Conservation (phyloP, 2,888 invertebrate genomes). For the Coleophora deauratella region DNA sequence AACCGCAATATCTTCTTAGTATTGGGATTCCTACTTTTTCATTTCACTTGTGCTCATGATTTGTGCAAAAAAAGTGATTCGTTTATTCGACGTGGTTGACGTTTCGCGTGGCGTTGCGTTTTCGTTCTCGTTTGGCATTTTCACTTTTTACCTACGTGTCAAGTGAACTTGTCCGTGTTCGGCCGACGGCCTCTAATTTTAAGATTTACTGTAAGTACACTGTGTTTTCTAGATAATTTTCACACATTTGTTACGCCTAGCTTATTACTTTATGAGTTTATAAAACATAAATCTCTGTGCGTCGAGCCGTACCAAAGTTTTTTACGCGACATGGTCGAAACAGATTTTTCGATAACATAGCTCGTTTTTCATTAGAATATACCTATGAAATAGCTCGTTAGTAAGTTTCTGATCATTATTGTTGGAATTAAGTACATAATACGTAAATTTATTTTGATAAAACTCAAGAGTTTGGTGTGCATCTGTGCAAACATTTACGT, state of each 20-base stretch:
- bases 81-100: constrained; percentile 22
- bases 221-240: constrained; percentile 15
- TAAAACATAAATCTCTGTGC: background rate
- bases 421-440: background rate
- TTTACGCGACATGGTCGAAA: constrained; percentile 19
- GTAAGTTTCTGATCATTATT: background rate
- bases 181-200: constrained; percentile 63
- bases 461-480: constrained; percentile 3
- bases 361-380: constrained; percentile 29
- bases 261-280: constrained; percentile 4
- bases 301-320: background rate
- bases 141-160: constrained; percentile 72
- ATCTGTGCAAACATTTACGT: constrained; percentile 12
- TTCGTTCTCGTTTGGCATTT: constrained; percentile 20
- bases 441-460: constrained; percentile 7
- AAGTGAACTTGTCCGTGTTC: constrained; percentile 54
- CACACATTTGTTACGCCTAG: constrained; percentile 4
- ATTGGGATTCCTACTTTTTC: no score
- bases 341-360: constrained; percentile 23
- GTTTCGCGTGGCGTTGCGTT: constrained; percentile 14
- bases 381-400: constrained; percentile 5
- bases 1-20: no score
- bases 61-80: constrained; percentile 1
- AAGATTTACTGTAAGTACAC: constrained; percentile 61
- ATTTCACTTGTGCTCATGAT: background rate